Conservation (phyloP, 2,888 invertebrate genomes). For the Myopa tessellatipennis region DNA sequence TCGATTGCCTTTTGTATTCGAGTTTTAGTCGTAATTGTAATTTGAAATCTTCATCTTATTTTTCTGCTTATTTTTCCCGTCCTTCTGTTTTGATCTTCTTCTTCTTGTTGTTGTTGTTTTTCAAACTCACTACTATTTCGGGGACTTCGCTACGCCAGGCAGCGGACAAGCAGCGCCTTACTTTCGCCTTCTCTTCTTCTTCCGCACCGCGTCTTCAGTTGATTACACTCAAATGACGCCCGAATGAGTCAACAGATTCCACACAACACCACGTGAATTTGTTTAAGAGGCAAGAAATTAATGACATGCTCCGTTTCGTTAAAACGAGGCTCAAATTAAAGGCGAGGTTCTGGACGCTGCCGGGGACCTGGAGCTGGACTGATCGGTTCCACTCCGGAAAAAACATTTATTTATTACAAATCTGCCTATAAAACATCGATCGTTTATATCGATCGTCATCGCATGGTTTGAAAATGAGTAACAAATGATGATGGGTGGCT, state of each 20-base stretch:
- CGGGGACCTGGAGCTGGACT: constrained; percentile 7
- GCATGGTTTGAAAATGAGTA: not conserved
- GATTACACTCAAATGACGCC: constrained; percentile 41
- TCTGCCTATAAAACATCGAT: constrained; percentile 49
- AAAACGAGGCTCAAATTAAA: constrained; percentile 28
- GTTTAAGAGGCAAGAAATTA: constrained; percentile 40
- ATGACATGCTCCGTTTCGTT: constrained; percentile 46
- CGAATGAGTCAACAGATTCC: constrained; percentile 43
- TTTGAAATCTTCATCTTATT: constrained; percentile 31
- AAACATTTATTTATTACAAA: constrained; percentile 40
- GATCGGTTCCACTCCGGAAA: constrained; percentile 33
- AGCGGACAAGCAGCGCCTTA: constrained; percentile 31
- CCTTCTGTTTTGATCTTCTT: not conserved
- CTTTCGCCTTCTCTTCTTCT: constrained; percentile 37
- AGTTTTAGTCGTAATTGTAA: constrained; percentile 35
- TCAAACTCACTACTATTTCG: not conserved
- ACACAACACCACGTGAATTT: not conserved
- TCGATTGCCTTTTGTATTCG: constrained; percentile 41
- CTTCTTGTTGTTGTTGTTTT: not conserved
- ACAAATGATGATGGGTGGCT: no score
- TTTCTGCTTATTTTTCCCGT: not conserved
- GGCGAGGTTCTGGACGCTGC: constrained; percentile 5
- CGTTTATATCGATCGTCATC: constrained; percentile 15
- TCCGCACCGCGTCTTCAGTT: constrained; percentile 10
- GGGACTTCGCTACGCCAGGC: constrained; percentile 34